phyloP scores from a whole-genome alignment of 2,113 vertebrate species.

The Colossoma macropomum region DNA sequence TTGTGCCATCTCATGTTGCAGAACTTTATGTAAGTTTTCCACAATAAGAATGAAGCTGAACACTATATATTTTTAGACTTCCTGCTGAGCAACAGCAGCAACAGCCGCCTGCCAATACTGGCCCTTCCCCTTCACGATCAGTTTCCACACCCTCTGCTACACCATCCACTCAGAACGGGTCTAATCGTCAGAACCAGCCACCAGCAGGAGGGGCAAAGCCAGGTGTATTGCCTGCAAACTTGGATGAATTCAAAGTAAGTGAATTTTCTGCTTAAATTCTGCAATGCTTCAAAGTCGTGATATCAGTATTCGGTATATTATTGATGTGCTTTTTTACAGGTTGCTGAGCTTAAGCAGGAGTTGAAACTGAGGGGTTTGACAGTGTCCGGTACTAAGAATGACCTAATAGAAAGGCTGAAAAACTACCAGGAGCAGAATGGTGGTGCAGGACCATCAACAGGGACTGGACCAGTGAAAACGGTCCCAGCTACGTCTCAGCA shows the following conservation, averaged over 20 bases:
- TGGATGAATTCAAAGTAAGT: slow-evolving; percentile 94
- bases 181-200: slow-evolving; percentile 80
- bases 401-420: slow-evolving; percentile 91
- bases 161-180: slow-evolving; percentile 70
- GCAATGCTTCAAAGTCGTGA: not conserved
- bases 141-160: slow-evolving; percentile 64
- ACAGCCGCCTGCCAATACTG: slow-evolving; percentile 63
- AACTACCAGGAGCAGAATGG: slow-evolving; percentile 89
- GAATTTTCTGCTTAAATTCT: slow-evolving; percentile 6
- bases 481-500: slow-evolving; percentile 64
- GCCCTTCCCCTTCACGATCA: slow-evolving; percentile 75
- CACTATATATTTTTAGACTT: slow-evolving; percentile 72
- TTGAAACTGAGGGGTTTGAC: slow-evolving; percentile 91
- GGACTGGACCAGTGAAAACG: slow-evolving; percentile 55
- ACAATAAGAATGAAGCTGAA: slow-evolving; percentile 43
- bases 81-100: slow-evolving; percentile 79
- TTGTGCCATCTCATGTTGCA: no score
- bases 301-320: not conserved
- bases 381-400: slow-evolving; percentile 92
- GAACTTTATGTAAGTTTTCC: no score
- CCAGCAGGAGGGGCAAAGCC: slow-evolving; percentile 78
- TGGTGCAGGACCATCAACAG: slow-evolving; percentile 19
- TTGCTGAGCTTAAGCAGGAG: slow-evolving; percentile 95
- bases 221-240: slow-evolving; percentile 85
- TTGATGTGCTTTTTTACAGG: slow-evolving; percentile 73